Evolutionary conservation across 2,888 invertebrate genomes (phyloP).

Genomic region (Desoria tigrina): DNA sequence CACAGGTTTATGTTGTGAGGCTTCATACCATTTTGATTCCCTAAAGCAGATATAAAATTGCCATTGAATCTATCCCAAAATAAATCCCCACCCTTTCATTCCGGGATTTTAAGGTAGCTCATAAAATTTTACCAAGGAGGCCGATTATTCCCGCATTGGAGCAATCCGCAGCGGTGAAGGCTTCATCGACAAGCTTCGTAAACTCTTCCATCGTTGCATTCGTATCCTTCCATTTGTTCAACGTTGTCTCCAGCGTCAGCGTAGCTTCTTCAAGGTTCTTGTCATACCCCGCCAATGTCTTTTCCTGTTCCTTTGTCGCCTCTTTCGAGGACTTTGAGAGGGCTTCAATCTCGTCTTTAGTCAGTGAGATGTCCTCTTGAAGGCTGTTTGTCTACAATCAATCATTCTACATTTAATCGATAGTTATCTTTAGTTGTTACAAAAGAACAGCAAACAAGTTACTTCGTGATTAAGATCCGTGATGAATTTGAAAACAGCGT

Average conservation of each 20-base stretch:
- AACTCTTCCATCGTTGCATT: conserved; percentile 36
- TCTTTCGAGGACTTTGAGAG: conserved; percentile 20
- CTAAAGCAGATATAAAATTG: conserved; percentile 15
- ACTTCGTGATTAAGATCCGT: conserved; percentile 44
- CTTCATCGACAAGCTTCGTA: conserved; percentile 28
- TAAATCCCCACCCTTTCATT: too few relatives aligned
- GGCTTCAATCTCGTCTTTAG: conserved; percentile 42
- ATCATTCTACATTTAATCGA: conserved; percentile 9
- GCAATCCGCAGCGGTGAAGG: conserved; percentile 32
- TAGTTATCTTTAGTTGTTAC: background rate
- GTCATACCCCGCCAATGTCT: conserved; percentile 24
- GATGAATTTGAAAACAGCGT: conserved; percentile 41
- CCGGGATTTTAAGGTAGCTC: too few relatives aligned
- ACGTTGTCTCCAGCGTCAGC: conserved; percentile 23
- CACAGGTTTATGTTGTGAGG: conserved; percentile 44
- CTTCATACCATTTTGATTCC: conserved; percentile 45
- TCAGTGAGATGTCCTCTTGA: conserved; percentile 33
- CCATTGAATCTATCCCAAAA: too few relatives aligned
- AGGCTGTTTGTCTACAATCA: conserved; percentile 29
- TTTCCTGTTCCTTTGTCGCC: conserved; percentile 19
- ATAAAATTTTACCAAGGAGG: conserved; percentile 31
- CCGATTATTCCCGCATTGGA: conserved; percentile 34
- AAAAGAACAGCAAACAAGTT: background rate
- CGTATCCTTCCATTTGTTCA: conserved; percentile 27
- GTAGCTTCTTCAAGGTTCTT: conserved; percentile 23